phyloP scores from a whole-genome alignment of 1,140 invertebrate species.

The Lepeophtheirus salmonis region DNA sequence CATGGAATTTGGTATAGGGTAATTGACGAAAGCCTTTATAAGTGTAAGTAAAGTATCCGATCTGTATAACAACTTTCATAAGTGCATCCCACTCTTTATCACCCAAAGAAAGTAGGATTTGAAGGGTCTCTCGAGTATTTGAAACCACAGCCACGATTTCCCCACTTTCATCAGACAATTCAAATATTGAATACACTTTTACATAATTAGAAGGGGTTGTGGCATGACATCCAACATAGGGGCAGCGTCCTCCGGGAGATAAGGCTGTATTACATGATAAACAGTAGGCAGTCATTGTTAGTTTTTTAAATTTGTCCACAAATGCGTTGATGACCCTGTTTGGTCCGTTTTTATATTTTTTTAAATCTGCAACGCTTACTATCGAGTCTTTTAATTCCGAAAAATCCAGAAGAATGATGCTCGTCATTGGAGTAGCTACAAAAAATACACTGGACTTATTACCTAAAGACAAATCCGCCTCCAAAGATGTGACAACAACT shows the following conservation, averaged over 20 bases:
- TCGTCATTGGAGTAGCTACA: background rate
- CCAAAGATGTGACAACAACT: background rate
- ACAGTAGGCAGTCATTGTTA: background rate
- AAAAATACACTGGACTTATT: background rate
- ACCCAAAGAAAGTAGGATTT: background rate
- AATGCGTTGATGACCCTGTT: background rate
- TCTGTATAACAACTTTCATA: background rate
- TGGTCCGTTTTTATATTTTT: background rate
- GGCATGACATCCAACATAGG: background rate
- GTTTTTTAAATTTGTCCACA: background rate
- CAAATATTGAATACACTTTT: background rate
- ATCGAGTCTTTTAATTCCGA: background rate
- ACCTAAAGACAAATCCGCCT: background rate
- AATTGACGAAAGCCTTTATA: background rate
- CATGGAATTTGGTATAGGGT: background rate
- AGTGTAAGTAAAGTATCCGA: background rate
- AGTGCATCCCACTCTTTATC: background rate
- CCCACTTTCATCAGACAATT: background rate
- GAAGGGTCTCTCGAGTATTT: background rate
- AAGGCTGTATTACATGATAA: background rate
- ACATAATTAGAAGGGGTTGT: background rate
- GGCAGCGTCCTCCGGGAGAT: background rate
- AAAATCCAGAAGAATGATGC: background rate
- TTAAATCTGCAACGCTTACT: background rate
- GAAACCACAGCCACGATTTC: background rate